These are phyloP conservation scores for Tachina grossa DNA, from an alignment of 2,888 invertebrate genomes.

Conservation along the genomic window DNA sequence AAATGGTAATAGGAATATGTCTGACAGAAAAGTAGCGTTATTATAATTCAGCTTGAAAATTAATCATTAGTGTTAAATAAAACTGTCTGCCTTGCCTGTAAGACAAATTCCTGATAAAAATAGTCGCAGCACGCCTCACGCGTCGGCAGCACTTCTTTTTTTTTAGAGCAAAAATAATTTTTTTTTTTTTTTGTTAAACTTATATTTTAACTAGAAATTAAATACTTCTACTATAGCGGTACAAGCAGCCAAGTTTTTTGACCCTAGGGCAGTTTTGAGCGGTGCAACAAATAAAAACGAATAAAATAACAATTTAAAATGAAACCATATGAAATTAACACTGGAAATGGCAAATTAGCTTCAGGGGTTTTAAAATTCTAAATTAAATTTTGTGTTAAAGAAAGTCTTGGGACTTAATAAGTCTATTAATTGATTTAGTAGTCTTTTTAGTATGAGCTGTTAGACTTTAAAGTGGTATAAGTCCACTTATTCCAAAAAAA, in stretches of 20 bases:
- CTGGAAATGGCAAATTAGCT: conserved; percentile 58
- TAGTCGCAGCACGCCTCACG: conserved; percentile 39
- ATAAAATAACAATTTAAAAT: conserved; percentile 15
- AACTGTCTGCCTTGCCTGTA: conserved; percentile 10
- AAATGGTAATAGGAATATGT: conserved; percentile 32
- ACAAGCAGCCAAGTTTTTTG: conserved; percentile 24
- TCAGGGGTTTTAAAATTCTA: conserved; percentile 45
- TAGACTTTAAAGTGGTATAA: too few relatives aligned
- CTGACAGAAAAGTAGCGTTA: conserved; percentile 47
- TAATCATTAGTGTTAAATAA: conserved; percentile 37
- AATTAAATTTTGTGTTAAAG: conserved; percentile 13
- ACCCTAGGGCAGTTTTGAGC: conserved; percentile 59
- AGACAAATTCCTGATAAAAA: conserved; percentile 50
- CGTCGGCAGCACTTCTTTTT: conserved; percentile 44
- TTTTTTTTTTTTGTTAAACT: conserved; percentile 7
- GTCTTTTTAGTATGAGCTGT: too few relatives aligned
- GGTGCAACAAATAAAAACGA: conserved; percentile 50
- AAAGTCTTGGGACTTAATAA: background rate
- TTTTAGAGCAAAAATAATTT: background rate
- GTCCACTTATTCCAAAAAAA: too few relatives aligned
- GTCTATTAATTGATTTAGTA: too few relatives aligned
- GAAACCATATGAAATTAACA: conserved; percentile 12
- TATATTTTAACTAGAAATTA: conserved; percentile 14
- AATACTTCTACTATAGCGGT: conserved; percentile 28
- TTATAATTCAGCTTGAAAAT: background rate